A percentile compares a stretch with the other conserved stretches of the same genome.
Conservation (phyloP, 2,888 invertebrate genomes). For the Ametastegia equiseti region DNA sequence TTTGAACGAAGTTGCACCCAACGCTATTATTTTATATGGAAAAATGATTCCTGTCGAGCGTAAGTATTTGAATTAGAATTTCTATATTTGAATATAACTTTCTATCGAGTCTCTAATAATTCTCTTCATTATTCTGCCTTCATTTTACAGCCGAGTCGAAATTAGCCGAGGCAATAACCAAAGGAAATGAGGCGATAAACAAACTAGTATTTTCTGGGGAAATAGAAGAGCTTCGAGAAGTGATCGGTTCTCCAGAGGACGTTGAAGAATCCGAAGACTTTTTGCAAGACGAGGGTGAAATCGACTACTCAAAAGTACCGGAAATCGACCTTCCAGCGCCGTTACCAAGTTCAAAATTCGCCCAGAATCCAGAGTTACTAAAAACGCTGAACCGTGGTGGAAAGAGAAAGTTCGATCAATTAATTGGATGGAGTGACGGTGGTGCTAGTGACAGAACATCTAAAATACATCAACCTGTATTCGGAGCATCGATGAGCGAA, state of each 20-base stretch:
- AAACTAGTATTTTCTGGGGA: slow-evolving; percentile 89
- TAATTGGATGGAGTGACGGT: slow-evolving; percentile 72
- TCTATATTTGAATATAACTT: no score
- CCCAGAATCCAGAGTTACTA: slow-evolving; percentile 72
- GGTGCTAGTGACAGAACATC: slow-evolving; percentile 65
- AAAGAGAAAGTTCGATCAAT: slow-evolving; percentile 72
- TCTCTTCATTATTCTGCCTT: slow-evolving; percentile 32
- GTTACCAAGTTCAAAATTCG: slow-evolving; percentile 74
- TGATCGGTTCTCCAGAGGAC: slow-evolving; percentile 84
- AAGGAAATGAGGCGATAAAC: slow-evolving; percentile 87
- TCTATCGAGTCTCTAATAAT: no score
- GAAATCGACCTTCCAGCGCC: slow-evolving; percentile 73
- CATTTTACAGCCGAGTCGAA: slow-evolving; percentile 82
- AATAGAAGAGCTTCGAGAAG: slow-evolving; percentile 88
- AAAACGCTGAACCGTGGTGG: slow-evolving; percentile 72
- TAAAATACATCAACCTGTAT: slow-evolving; percentile 69
- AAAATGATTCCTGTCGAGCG: slow-evolving; percentile 87
- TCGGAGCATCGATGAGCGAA: slow-evolving; percentile 66
- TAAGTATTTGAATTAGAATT: no score
- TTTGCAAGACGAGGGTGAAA: slow-evolving; percentile 76
- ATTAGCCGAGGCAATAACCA: slow-evolving; percentile 86
- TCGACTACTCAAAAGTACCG: slow-evolving; percentile 72
- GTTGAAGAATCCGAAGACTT: slow-evolving; percentile 76
- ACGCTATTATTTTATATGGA: slow-evolving; percentile 90
- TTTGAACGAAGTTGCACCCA: slow-evolving; percentile 86